Conservation (phyloP, 2,888 invertebrate species). For the Junonia oenone region DNA sequence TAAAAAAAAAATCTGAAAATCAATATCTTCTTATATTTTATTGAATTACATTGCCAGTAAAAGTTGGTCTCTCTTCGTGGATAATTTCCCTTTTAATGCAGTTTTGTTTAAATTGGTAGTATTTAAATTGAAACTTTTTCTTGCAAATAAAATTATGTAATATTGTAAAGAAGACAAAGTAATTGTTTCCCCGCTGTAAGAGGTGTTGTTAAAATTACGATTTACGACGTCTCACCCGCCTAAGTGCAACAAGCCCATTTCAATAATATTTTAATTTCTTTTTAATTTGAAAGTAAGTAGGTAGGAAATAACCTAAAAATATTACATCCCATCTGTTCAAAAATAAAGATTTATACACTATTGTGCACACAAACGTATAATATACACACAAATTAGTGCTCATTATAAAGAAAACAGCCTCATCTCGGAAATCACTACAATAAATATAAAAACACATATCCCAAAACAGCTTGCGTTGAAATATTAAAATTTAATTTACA, state of each 20-base stretch:
- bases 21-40: neutral
- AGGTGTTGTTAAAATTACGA: no score
- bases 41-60: neutral
- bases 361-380: no score
- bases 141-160: neutral
- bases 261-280: no score
- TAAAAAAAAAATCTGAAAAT: neutral
- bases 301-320: no score
- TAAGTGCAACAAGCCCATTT: no score
- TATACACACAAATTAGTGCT: no score
- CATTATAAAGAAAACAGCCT: neutral
- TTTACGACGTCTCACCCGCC: no score
- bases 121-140: neutral
- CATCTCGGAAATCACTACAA: slow-evolving; percentile 1
- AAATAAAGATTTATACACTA: no score
- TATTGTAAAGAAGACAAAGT: no score
- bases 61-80: neutral
- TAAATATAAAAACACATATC: slow-evolving; percentile 12
- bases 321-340: no score
- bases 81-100: neutral
- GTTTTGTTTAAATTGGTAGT: neutral
- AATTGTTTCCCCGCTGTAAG: no score
- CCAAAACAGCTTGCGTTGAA: slow-evolving; percentile 24
- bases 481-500: slow-evolving; percentile 33
- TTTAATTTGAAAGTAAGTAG: no score